These are phyloP conservation scores for Zaprionus capensis DNA, from an alignment of 1,140 invertebrate genomes.

Conservation along the genomic window DNA sequence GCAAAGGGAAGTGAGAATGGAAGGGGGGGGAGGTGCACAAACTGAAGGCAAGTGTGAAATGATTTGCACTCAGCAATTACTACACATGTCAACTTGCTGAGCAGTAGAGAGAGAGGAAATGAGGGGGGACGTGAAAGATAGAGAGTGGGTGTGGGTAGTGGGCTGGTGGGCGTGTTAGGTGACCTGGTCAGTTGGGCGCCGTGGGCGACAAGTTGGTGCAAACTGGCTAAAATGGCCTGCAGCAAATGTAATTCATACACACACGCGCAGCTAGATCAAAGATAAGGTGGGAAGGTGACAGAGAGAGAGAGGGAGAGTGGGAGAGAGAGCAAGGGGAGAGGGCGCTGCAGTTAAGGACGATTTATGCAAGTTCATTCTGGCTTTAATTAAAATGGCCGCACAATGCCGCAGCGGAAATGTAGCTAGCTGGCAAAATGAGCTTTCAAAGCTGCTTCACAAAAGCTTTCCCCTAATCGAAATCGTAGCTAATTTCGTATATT, in stretches of 20 bases:
- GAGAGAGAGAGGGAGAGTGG: background rate
- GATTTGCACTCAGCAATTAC: conserved; percentile 55
- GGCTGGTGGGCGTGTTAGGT: conserved; percentile 4
- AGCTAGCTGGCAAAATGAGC: background rate
- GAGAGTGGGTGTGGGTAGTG: background rate
- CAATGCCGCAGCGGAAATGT: background rate
- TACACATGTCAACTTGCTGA: conserved; percentile 1
- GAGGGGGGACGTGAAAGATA: background rate
- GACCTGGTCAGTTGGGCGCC: conserved; percentile 13
- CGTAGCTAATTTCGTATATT: background rate
- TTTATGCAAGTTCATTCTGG: background rate
- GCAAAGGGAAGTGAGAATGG: background rate
- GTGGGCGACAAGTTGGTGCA: conserved; percentile 14
- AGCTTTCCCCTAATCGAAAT: background rate
- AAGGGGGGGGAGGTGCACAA: background rate
- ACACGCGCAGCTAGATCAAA: background rate
- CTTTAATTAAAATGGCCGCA: background rate
- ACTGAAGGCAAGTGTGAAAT: conserved; percentile 48
- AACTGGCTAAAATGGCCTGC: conserved; percentile 11
- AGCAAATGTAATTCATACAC: conserved; percentile 6
- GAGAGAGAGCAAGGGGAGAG: background rate
- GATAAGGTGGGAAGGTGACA: background rate
- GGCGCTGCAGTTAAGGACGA: background rate
- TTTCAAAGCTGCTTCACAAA: background rate
- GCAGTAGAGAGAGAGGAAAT: background rate